These are phyloP conservation scores for Elmis aenea DNA, from an alignment of 2,888 invertebrate genomes.

Conservation along the genomic window DNA sequence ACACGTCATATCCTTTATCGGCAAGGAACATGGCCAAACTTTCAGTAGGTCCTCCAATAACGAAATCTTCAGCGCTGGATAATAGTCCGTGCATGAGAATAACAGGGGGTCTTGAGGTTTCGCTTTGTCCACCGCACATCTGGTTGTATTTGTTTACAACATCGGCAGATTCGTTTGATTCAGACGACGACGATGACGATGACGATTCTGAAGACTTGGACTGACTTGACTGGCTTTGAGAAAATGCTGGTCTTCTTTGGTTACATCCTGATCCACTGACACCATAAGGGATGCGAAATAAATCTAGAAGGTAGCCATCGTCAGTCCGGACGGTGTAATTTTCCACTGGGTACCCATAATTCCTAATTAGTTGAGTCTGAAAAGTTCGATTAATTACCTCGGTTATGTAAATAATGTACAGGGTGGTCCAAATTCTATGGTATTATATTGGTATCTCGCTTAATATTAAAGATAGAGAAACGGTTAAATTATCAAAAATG, in stretches of 20 bases:
- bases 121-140: conserved; percentile 13
- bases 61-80: conserved; percentile 68
- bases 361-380: conserved; percentile 41
- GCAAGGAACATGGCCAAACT: conserved; percentile 46
- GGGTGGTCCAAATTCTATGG: too few species aligned
- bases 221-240: not conserved
- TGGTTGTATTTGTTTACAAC: conserved; percentile 26
- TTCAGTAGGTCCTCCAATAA: conserved; percentile 59
- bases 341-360: conserved; percentile 42
- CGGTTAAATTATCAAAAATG: too few species aligned
- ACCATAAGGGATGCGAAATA: conserved; percentile 41
- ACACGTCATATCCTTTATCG: conserved; percentile 51
- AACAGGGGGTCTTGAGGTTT: conserved; percentile 48
- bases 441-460: too few species aligned
- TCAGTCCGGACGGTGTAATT: conserved; percentile 44
- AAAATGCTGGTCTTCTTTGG: too few species aligned
- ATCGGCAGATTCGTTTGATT: not conserved
- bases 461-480: too few species aligned
- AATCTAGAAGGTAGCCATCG: conserved; percentile 45
- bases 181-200: not conserved
- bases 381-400: too few species aligned
- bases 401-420: too few species aligned
- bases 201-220: not conserved
- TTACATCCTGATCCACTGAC: not conserved
- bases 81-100: conserved; percentile 74